Base-by-base conservation (phyloP, 2,113 vertebrate genomes). In the Nematolebias whitei region DNA sequence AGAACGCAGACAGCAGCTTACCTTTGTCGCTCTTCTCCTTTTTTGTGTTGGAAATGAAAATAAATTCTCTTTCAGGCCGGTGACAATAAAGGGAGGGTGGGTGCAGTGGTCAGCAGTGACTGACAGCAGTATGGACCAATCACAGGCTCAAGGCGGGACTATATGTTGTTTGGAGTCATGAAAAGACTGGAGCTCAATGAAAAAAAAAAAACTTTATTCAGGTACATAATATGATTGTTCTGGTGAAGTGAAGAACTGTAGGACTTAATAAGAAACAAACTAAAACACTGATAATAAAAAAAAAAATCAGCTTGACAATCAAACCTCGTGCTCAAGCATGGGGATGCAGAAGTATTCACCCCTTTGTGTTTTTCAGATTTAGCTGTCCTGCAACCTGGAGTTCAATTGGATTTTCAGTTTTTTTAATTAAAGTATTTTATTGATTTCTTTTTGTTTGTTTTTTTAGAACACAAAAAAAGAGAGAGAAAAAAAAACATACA, bases 61-160 rank as follows among this genome's bases (percentile, higher is more conserved):
- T 2, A 35, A 18, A 15, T 16, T 45, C 56, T 35, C 9, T 49
- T 41, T 40, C 52, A 6, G 26, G 14, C 64, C 47, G 26, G 51
- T 71, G 62, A 87, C 87, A 89, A 85, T 76, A 64, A 73, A 84
- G 48, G 41, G 38, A 73, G 62, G 58, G 59, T 23, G 77, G 29
- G 13, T n/a, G 65, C 40, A 52, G 29, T 43, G 15, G 40, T 19
- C 40, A 23, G 24, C 20, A 2, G 38, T 53, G 68, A 85, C 7
- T 53, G 84, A 78, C 79, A 61, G 56, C n/a, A 0, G 0, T 0
- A 2, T 0, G 2, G 40, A 24, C 87, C 76, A 82, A 88, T 83
- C 8, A 1, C 0, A 18, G 32, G 16, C 4, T 1, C 0, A 65
- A 22, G 71, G 76, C 52, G 71, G 78, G 74, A 12, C 65, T 43